phyloP scores from a whole-genome alignment of 2,888 invertebrate species.

The Oscheius sp. region DNA sequence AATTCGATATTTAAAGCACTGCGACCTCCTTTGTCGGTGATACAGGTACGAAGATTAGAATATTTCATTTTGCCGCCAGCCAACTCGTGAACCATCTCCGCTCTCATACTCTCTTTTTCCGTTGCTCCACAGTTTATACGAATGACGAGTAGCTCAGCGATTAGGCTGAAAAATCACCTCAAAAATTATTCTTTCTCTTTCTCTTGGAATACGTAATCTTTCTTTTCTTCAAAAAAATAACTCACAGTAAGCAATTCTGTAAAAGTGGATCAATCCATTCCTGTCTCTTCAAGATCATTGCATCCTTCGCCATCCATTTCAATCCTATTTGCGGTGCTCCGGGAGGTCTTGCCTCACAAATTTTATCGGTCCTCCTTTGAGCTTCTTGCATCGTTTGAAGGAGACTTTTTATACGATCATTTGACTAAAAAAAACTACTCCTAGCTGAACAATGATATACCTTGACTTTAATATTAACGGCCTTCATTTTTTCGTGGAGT shows the following conservation, averaged over 20 bases:
- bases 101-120: constrained; percentile 26
- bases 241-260: constrained; percentile 37
- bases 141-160: constrained; percentile 54
- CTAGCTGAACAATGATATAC: neutral
- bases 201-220: neutral
- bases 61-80: constrained; percentile 33
- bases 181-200: neutral
- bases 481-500: neutral
- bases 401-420: neutral
- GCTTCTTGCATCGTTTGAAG: neutral
- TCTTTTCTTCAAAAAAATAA: neutral
- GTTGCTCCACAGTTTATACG: constrained; percentile 45
- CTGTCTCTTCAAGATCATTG: constrained; percentile 23
- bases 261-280: constrained; percentile 44
- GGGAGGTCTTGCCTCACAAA: neutral
- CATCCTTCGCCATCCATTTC: neutral
- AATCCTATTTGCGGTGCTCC: neutral
- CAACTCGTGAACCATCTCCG: constrained; percentile 31
- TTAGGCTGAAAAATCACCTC: constrained; percentile 38
- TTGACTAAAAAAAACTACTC: too few relatives aligned
- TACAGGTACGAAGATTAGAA: constrained; percentile 46
- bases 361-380: neutral
- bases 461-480: neutral
- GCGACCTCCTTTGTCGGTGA: constrained; percentile 53
- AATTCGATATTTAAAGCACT: constrained; percentile 44